phyloP scores from a whole-genome alignment of 1,140 invertebrate species.

The Drosophila nasuta region DNA sequence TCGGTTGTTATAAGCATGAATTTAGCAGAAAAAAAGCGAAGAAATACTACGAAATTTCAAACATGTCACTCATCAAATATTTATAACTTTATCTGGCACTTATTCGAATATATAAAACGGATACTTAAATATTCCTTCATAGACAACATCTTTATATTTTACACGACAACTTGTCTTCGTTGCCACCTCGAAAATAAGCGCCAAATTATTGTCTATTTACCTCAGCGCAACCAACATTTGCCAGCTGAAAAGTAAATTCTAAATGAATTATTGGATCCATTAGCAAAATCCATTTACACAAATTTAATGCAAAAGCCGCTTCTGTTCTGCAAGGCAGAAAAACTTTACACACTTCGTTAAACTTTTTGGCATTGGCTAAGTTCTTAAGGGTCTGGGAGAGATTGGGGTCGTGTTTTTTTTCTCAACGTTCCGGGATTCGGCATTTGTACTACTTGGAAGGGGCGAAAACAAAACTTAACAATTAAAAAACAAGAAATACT shows the following conservation, averaged over 20 bases:
- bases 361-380: constrained; percentile 61
- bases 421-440: constrained; percentile 19
- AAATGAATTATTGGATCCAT: constrained; percentile 85
- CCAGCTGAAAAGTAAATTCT: constrained; percentile 78
- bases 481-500: constrained; percentile 71
- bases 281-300: constrained; percentile 84
- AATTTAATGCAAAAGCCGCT: constrained; percentile 80
- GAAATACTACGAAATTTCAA: not conserved
- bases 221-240: constrained; percentile 77
- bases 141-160: not conserved
- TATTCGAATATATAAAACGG: no score
- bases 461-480: constrained; percentile 74
- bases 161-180: not conserved
- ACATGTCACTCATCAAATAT: no score
- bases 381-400: constrained; percentile 11
- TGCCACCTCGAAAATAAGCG: constrained; percentile 64
- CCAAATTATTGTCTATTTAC: constrained; percentile 73
- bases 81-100: no score
- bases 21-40: constrained; percentile 10
- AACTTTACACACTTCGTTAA: constrained; percentile 81
- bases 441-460: constrained; percentile 19
- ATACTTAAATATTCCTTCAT: no score
- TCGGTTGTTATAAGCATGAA: not conserved
- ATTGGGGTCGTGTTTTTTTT: not conserved
- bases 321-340: constrained; percentile 44